Percentiles rank a stretch among this genome's conserved stretches.
phyloP scores from a whole-genome alignment of 1,140 invertebrate genomes.

The Parasteatoda tepidariorum region DNA sequence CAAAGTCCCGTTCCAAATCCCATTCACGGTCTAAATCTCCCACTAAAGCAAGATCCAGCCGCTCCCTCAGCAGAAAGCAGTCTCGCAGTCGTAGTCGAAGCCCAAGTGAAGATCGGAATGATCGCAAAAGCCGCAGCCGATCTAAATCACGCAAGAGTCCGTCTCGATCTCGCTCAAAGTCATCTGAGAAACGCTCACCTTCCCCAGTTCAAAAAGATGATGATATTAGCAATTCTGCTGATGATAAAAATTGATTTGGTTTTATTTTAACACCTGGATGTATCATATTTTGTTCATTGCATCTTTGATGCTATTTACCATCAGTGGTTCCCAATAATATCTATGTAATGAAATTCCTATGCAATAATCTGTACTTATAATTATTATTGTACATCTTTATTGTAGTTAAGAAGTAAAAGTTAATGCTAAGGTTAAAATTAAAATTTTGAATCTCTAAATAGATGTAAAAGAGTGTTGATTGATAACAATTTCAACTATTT shows the following conservation, averaged over 20 bases:
- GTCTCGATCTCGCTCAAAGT: constrained; percentile 62
- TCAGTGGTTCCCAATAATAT: too few relatives aligned
- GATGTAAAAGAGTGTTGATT: too few relatives aligned
- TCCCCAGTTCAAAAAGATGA: constrained; percentile 24
- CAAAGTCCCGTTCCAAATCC: constrained; percentile 67
- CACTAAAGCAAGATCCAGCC: constrained; percentile 62
- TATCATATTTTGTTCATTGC: too few relatives aligned
- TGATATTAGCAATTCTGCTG: constrained; percentile 46
- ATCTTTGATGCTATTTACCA: too few relatives aligned
- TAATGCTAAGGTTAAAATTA: too few relatives aligned
- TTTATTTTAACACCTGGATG: too few relatives aligned
- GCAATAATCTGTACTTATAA: too few relatives aligned
- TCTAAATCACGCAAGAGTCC: constrained; percentile 55
- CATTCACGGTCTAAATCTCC: constrained; percentile 66
- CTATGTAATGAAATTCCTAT: too few relatives aligned
- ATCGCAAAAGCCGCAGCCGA: constrained; percentile 45
- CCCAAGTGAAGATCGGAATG: constrained; percentile 4
- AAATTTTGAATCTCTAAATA: too few relatives aligned
- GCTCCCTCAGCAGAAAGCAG: constrained; percentile 12
- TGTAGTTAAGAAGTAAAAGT: too few relatives aligned
- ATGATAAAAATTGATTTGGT: constrained; percentile 46
- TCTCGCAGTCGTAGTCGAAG: constrained; percentile 68
- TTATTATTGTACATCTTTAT: too few relatives aligned
- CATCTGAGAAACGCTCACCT: constrained; percentile 35
- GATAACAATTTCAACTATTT: too few relatives aligned